Evolutionary conservation across 2,113 vertebrate species (phyloP).

Genomic region (Setophaga petechia): DNA sequence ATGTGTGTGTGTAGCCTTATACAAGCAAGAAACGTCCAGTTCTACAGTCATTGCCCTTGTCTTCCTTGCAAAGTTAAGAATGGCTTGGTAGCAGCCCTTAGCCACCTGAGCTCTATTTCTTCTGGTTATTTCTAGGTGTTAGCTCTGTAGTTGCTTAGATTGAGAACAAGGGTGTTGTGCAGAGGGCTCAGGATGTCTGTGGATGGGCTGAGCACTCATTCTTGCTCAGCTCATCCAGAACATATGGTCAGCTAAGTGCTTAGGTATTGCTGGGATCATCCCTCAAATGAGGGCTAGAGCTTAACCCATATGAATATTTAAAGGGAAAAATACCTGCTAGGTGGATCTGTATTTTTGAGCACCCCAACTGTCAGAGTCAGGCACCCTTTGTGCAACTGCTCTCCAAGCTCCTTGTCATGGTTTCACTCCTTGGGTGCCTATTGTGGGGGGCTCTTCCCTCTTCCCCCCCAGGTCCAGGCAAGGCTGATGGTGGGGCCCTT

Average conservation of each 20-base stretch:
- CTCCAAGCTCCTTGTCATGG: not conserved
- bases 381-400: not conserved
- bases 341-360: not conserved
- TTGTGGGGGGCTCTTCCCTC: not conserved
- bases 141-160: not conserved
- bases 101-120: not conserved
- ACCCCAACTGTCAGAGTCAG: not conserved
- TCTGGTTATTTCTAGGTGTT: not conserved
- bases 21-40: not conserved
- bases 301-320: not conserved
- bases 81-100: not conserved
- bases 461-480: not conserved
- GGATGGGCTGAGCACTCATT: not conserved
- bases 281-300: not conserved
- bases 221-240: not conserved
- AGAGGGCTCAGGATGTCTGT: not conserved
- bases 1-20: not conserved
- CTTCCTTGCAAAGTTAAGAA: not conserved
- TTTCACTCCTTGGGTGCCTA: not conserved
- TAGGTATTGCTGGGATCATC: not conserved
- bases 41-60: not conserved
- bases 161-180: not conserved
- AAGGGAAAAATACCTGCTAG: not conserved
- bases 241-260: not conserved
- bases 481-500: not conserved